Evolutionary conservation across 1,140 invertebrate species (phyloP).

Genomic region (Brachionus asplanchnoidis): DNA sequence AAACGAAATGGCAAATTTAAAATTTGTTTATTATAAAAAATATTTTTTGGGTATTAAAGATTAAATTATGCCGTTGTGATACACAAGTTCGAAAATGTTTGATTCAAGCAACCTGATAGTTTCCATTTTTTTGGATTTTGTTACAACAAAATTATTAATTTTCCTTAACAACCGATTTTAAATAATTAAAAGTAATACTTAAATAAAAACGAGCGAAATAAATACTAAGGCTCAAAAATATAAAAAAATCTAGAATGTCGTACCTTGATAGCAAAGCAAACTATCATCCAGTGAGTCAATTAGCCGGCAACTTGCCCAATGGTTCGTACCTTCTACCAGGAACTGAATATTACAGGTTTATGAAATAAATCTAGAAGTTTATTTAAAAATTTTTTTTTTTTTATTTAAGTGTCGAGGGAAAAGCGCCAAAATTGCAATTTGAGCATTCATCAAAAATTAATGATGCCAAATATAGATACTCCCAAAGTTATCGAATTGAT

Average conservation of each 20-base stretch:
- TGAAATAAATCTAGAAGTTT: neutral
- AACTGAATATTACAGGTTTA: constrained; percentile 27
- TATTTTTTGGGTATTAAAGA: neutral
- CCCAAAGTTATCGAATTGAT: constrained; percentile 26
- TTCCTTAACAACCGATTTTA: constrained; percentile 13
- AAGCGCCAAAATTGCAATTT: neutral
- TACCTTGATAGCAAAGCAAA: constrained; percentile 33
- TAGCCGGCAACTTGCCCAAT: constrained; percentile 19
- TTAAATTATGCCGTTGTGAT: neutral
- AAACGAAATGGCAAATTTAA: too few species aligned
- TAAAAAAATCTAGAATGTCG: constrained; percentile 8
- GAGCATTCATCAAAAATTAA: neutral
- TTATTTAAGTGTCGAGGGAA: neutral
- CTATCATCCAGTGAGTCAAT: constrained; percentile 37
- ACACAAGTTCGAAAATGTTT: neutral
- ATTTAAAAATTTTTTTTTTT: neutral
- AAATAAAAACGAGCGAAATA: neutral
- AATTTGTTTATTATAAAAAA: neutral
- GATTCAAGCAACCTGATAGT: neutral
- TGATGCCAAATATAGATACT: neutral
- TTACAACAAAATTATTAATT: neutral
- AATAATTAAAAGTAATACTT: neutral
- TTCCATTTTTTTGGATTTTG: neutral
- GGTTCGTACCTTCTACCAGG: constrained; percentile 11
- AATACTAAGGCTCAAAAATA: neutral